These are phyloP conservation scores for Clarias gariepinus DNA, from an alignment of 2,113 vertebrate genomes.

Conservation along the genomic window DNA sequence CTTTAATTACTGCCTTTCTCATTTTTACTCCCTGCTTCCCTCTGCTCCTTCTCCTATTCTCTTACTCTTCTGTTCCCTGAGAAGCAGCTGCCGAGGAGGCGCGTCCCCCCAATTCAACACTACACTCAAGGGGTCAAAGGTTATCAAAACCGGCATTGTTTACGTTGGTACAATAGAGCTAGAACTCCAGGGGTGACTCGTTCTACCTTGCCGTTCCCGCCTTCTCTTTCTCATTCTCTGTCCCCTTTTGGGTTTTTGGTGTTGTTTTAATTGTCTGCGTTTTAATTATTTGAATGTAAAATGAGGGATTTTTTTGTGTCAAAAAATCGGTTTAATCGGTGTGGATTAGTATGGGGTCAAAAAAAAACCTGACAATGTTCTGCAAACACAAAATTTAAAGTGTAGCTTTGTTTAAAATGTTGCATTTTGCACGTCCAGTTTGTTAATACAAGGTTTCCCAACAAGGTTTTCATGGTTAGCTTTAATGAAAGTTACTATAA, in stretches of 20 bases:
- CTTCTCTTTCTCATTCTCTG: constrained; percentile 12
- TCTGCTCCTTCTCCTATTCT: constrained; percentile 36
- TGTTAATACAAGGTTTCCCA: not conserved
- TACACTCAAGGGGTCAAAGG: constrained; percentile 57
- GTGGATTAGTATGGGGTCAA: not conserved
- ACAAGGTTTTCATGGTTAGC: not conserved
- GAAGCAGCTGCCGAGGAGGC: constrained; percentile 44
- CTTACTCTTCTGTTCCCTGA: constrained; percentile 45
- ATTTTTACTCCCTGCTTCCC: constrained; percentile 34
- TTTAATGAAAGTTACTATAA: not conserved
- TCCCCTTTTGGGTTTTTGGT: not conserved
- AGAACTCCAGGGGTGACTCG: constrained; percentile 46
- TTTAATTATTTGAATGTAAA: constrained; percentile 5
- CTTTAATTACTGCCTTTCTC: constrained; percentile 55
- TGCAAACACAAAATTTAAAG: not conserved
- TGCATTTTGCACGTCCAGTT: not conserved
- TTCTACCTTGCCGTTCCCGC: not conserved
- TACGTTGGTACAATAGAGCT: constrained; percentile 60
- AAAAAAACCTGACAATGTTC: not conserved
- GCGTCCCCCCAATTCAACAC: constrained; percentile 44
- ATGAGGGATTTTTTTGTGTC: not conserved
- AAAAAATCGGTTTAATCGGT: not conserved
- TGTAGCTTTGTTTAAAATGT: no score
- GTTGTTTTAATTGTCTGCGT: not conserved
- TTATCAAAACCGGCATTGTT: constrained; percentile 68